Conservation (phyloP, 2,888 invertebrate species). For the Noctuana brunneofusca region DNA sequence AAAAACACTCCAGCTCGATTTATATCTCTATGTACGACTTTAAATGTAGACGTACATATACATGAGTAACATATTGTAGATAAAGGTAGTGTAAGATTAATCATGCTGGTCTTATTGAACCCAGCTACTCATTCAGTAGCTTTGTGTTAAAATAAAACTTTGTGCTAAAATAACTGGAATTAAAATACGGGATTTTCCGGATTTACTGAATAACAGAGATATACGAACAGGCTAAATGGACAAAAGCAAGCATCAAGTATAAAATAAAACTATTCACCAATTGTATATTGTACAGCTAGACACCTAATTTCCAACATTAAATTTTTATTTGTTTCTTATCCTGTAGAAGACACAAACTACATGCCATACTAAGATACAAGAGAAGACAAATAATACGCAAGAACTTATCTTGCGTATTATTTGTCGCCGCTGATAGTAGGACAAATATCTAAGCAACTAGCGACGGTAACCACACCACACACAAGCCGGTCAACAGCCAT, state of each 20-base stretch:
- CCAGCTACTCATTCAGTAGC: background rate
- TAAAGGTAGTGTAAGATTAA: background rate
- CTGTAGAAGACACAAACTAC: background rate
- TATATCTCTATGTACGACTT: constrained; percentile 46
- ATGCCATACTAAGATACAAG: background rate
- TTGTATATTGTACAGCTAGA: too few relatives aligned
- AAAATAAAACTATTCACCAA: too few relatives aligned
- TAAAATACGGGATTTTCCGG: background rate
- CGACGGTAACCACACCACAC: constrained; percentile 1
- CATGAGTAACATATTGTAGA: background rate
- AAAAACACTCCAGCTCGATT: constrained; percentile 57
- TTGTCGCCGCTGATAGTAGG: constrained; percentile 3
- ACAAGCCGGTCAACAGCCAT: constrained; percentile 9
- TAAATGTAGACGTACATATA: constrained; percentile 38
- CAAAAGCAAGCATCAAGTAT: too few relatives aligned
- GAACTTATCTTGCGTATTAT: too few relatives aligned
- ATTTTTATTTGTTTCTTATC: background rate
- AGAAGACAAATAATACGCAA: constrained; percentile 2
- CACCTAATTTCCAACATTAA: background rate
- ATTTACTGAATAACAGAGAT: background rate
- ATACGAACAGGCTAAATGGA: background rate
- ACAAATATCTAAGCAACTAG: constrained; percentile 7
- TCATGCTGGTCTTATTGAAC: background rate
- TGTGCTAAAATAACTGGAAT: background rate
- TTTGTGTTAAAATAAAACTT: too few relatives aligned